Evolutionary conservation across 1,140 invertebrate genomes (phyloP), one percentile per base, ranked within the genome.

Genomic region (Heliconius hermathena): DNA sequence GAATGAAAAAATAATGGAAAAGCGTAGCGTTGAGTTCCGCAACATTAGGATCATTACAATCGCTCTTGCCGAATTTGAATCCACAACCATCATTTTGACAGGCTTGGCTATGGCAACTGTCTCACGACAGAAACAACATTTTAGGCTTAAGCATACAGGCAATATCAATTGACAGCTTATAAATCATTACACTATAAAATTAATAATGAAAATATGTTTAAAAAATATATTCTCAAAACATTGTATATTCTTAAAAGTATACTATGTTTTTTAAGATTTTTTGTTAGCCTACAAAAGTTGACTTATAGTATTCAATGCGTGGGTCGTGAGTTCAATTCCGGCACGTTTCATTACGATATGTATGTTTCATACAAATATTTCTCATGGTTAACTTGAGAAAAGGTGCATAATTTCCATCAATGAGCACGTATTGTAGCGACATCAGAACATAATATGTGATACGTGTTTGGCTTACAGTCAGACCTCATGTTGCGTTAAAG

Each of bases 401-500:
- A 60, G 57, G 26, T 66, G 26, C 60, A 66, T 29, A 66, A 29
- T 66, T 29, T 66, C 11, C 4, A 66, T 66, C 60, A 26, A 26
- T 16, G n/a, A 66, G 60, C 60, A 66, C 60, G 60, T 66, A 66
- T 66, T 66, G 60, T 66, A 11, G 60, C 60, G 60, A 66, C 60
- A 66, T 66, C 60, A 29, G 16, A 22, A 22, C 1, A 29, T 29
- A 29, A 16, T 66, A 29, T 66, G 22, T 29, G 26, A 29, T 66
- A 66, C 60, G 60, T 66, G 60, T 66, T 29, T 57, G 54, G 20
- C 54, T 22, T 3, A 57, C 5, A 0, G 22, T 16, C 22, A 26
- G 60, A 66, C 60, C 60, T 26, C 60, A 29, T 66, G 60, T 66
- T 66, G 22, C 60, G 60, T 29, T 66, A 29, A 29, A 29, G 60